Percentiles rank a stretch among this genome's conserved stretches.
phyloP scores from a whole-genome alignment of 2,797 vertebrate genomes.

The Bucorvus abyssinicus region DNA sequence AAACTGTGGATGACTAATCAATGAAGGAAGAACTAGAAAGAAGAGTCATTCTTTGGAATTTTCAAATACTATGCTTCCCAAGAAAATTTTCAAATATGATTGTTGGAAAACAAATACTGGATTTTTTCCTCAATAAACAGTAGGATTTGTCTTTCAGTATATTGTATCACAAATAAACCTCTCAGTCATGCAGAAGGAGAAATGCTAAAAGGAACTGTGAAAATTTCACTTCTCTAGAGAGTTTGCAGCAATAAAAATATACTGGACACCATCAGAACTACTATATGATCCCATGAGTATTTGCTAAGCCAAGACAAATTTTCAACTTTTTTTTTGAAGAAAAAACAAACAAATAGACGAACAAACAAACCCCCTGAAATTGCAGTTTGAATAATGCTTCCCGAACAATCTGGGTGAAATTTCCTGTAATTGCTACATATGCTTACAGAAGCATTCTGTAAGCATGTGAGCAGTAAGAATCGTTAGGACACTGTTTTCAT shows the following conservation, averaged over 20 bases:
- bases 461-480: neutral
- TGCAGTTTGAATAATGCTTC: neutral
- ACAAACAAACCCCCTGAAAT: rapidly evolving
- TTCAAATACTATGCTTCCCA: neutral
- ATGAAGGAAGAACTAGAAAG: neutral
- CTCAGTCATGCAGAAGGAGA: neutral
- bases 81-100: neutral
- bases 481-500: neutral
- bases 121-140: neutral
- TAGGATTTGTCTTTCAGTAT: neutral
- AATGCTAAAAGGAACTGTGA: neutral
- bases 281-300: neutral
- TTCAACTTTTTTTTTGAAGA: neutral
- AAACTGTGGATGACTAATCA: neutral
- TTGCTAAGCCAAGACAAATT: neutral
- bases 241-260: neutral
- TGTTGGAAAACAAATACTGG: neutral
- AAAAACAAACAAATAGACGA: too few relatives aligned
- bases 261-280: neutral
- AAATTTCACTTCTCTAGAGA: neutral
- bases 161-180: neutral
- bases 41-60: neutral
- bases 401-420: neutral
- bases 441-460: neutral
- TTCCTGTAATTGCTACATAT: neutral